Evolutionary conservation across 1,140 invertebrate genomes (phyloP), one percentile per base, ranked within the genome.

Genomic region (Papilio xuthus): DNA sequence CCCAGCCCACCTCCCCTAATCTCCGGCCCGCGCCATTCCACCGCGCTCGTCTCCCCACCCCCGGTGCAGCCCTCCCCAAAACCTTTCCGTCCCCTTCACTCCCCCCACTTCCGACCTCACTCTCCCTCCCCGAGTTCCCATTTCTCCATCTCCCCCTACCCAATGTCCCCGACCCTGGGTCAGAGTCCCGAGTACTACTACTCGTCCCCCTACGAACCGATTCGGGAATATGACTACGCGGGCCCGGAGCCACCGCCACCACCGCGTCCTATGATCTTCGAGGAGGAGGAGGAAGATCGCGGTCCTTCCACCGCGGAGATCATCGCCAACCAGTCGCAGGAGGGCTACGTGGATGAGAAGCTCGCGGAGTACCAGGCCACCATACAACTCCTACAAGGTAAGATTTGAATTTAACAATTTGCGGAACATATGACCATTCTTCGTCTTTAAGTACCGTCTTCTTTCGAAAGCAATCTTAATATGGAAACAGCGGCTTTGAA

Each of bases 321-420:
- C 80, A 98, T 99, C 80, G 97, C 97, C 42, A 97, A 96, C 88
- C 98, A 99, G 94, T 98, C 97, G 78, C 98, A 99, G 93, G 98
- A 98, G 94, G 92, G 92, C 69, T 99, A 98, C 88, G 96, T 99
- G 70, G 98, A 99, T 89, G 98, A 99, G 93, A 98, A 98, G 90
- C 95, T 98, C 86, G 97, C 97, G 9, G 97, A 99, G 93, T 99
- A 98, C 89, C 97, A 98, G 92, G 97, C 97, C 12, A 98, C 98
- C 12, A 99, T 99, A 92, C 96, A 97, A 83, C 96, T 97, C 88
- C 94, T 98, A 80, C 97, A 98, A 96, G 97, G 98, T 98, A 90
- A 96, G 96, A 91, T 20, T 60, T 60, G 71, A 37, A 12, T 23
- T 72, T 15, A 28, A 69, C 12, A 69, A 37, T 37, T 3, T 37